Conservation (phyloP, 37 sponge, comb jelly and placozoan species). For the Cliona cf. orientalis region DNA sequence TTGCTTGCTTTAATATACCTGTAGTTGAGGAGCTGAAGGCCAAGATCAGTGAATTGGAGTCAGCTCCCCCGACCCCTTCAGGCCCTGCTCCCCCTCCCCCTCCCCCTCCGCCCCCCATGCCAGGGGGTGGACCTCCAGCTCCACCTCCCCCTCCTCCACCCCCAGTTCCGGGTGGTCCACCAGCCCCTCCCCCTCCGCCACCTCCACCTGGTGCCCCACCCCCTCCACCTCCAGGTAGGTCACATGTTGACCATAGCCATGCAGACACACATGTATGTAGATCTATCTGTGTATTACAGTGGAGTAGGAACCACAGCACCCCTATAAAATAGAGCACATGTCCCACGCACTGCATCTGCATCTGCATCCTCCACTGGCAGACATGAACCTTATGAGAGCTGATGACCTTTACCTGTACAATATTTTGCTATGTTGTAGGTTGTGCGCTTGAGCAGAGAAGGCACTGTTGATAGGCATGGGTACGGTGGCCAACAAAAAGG, state of each 20-base stretch:
- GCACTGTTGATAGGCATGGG: no score
- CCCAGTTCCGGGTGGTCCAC: conserved; percentile 20
- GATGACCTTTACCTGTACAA: no score
- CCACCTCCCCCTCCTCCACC: conserved; percentile 24
- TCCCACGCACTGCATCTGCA: no score
- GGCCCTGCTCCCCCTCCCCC: conserved; percentile 32
- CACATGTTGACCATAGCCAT: not conserved
- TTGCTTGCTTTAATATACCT: conserved; percentile 4
- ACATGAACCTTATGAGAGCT: no score
- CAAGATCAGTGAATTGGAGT: conserved; percentile 38
- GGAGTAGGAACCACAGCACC: no score
- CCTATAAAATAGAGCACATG: no score
- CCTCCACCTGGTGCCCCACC: no score
- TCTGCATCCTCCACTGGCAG: no score
- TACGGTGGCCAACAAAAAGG: no score
- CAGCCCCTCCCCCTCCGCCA: conserved; percentile 51
- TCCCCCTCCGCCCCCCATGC: conserved; percentile 40
- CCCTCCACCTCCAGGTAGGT: conserved; percentile 43
- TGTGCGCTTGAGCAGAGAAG: no score
- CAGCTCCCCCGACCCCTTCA: conserved; percentile 16
- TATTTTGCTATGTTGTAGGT: no score
- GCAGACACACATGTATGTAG: conserved; percentile 1
- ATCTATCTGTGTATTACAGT: not conserved
- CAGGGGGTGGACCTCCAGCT: conserved; percentile 23
- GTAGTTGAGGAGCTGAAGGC: conserved; percentile 64